Evolutionary conservation across 64 coral and sea anemone genomes (phyloP).

Genomic region (Exaiptasia diaphana): DNA sequence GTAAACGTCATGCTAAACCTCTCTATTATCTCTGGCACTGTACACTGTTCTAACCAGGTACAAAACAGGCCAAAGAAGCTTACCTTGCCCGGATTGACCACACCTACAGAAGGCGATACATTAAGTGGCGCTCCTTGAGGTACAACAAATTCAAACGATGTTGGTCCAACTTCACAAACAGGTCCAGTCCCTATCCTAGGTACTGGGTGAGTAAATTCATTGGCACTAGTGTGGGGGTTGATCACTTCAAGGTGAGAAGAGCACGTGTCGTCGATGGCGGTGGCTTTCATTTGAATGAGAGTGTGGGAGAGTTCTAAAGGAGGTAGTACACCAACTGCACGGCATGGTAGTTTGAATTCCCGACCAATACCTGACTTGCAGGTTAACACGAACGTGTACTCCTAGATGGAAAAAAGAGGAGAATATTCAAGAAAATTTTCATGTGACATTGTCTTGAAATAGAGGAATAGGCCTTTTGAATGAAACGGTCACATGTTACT

Average conservation of each 20-base stretch:
- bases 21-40: too few species aligned
- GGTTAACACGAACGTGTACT: constrained; percentile 77
- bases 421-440: too few species aligned
- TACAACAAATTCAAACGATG: constrained; percentile 90
- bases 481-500: too few species aligned
- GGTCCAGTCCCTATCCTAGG: constrained; percentile 85
- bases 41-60: too few species aligned
- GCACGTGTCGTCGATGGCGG: constrained; percentile 80
- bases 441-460: too few species aligned
- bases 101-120: constrained; percentile 79
- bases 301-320: constrained; percentile 85
- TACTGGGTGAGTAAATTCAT: constrained; percentile 95
- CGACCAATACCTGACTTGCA: constrained; percentile 94
- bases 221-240: constrained; percentile 85
- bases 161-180: constrained; percentile 91
- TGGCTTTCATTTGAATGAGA: constrained; percentile 85
- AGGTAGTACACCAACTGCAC: constrained; percentile 76
- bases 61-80: too few species aligned
- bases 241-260: constrained; percentile 76
- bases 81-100: constrained; percentile 82
- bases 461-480: too few species aligned
- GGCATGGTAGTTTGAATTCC: constrained; percentile 81
- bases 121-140: constrained; percentile 71
- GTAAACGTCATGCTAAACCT: too few species aligned
- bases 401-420: constrained; percentile 22